Evolutionary conservation across 2,797 vertebrate genomes (phyloP).

Genomic region (Gymnothorax javanicus): DNA sequence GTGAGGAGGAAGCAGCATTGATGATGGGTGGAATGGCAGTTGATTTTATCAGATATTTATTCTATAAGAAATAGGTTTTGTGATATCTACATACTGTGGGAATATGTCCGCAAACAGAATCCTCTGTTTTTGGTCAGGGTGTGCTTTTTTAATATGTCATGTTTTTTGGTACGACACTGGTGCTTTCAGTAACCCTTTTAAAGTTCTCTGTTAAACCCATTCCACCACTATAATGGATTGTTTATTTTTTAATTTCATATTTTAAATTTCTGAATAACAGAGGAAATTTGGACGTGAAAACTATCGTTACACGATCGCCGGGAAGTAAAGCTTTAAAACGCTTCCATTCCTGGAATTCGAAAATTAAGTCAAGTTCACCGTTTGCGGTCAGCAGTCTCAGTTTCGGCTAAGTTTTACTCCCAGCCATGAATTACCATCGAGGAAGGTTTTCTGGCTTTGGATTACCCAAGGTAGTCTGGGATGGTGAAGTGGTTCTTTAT

Average conservation of each 20-base stretch:
- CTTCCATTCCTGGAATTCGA: slow-evolving; percentile 43
- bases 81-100: background rate
- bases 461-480: slow-evolving; percentile 44
- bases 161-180: background rate
- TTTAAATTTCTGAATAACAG: background rate
- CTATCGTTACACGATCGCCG: slow-evolving; percentile 24
- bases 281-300: slow-evolving; percentile 28
- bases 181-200: background rate
- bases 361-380: slow-evolving; percentile 53
- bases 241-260: background rate
- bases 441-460: slow-evolving; percentile 34
- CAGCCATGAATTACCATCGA: slow-evolving; percentile 31
- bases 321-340: slow-evolving; percentile 42
- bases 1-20: no score
- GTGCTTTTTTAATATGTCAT: background rate
- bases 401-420: background rate
- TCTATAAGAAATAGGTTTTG: background rate
- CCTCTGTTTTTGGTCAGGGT: background rate
- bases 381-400: slow-evolving; percentile 40
- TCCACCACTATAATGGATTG: background rate
- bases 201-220: background rate
- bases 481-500: slow-evolving; percentile 26
- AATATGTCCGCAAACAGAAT: background rate
- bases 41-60: background rate
- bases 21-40: background rate